Evolutionary conservation across 2,888 invertebrate genomes (phyloP).

Genomic region (Agrenia bidenticulata): DNA sequence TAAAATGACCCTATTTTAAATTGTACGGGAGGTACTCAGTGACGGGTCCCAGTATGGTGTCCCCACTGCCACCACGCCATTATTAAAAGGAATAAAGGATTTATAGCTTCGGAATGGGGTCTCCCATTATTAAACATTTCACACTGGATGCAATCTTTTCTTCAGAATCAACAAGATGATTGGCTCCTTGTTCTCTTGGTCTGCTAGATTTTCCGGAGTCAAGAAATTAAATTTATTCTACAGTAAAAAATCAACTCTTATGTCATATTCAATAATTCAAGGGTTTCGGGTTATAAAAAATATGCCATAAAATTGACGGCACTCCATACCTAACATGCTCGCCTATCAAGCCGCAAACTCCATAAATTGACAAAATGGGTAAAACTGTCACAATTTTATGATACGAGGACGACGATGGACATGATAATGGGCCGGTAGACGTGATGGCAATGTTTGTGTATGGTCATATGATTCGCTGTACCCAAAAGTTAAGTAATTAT

Average conservation of each 20-base stretch:
- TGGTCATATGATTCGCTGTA: too few species aligned
- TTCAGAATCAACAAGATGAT: constrained; percentile 22
- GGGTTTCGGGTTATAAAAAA: too few species aligned
- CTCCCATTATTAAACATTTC: constrained; percentile 20
- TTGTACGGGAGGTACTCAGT: constrained; percentile 15
- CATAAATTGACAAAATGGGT: too few species aligned
- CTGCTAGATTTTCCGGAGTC: constrained; percentile 2
- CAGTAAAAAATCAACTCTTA: too few species aligned
- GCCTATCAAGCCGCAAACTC: too few species aligned
- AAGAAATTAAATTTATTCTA: too few species aligned
- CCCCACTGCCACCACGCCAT: constrained; percentile 26
- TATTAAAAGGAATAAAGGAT: constrained; percentile 21
- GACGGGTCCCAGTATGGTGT: constrained; percentile 15
- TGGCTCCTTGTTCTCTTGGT: constrained; percentile 18
- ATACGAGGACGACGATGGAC: too few species aligned
- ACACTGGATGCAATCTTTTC: constrained; percentile 26
- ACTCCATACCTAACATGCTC: background rate
- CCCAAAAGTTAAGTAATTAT: constrained; percentile 18
- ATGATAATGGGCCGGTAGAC: too few species aligned
- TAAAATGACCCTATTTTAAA: constrained; percentile 23
- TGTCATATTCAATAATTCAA: too few species aligned
- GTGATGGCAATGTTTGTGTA: too few species aligned
- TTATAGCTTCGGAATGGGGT: constrained; percentile 24
- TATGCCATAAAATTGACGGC: background rate
- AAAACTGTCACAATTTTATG: too few species aligned